Percentiles rank a stretch among this genome's conserved stretches.
Conservation (phyloP, 2,888 invertebrate genomes). For the Coelinius sp. region DNA sequence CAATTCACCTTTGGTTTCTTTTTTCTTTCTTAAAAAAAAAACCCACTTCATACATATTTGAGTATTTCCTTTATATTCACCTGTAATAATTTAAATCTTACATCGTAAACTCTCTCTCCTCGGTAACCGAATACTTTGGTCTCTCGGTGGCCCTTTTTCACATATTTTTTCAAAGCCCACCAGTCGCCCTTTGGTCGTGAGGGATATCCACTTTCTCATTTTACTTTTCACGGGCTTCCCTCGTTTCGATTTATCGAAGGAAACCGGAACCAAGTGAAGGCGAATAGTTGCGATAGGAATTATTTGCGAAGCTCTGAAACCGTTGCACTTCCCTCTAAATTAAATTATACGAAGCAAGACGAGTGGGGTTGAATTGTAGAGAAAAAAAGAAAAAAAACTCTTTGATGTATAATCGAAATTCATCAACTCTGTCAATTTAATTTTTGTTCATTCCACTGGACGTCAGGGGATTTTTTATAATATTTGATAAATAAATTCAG, state of each 20-base stretch:
- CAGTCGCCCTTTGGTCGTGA: constrained; percentile 41
- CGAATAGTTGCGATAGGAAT: constrained; percentile 52
- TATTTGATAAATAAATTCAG: background rate
- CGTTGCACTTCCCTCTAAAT: background rate
- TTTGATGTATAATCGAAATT: background rate
- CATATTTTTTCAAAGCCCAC: constrained; percentile 32
- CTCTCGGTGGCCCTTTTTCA: constrained; percentile 40
- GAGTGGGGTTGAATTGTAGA: too few species aligned
- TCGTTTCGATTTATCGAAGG: constrained; percentile 70
- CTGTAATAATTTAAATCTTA: constrained; percentile 29
- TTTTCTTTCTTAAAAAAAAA: background rate
- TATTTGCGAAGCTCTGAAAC: constrained; percentile 33
- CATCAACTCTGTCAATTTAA: background rate
- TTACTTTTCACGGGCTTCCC: constrained; percentile 58
- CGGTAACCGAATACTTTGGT: constrained; percentile 54
- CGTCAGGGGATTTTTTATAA: background rate
- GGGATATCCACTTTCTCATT: constrained; percentile 67
- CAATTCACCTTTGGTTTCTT: background rate
- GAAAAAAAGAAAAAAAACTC: background rate
- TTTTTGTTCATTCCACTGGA: background rate
- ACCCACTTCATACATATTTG: constrained; percentile 23
- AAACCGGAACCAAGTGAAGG: constrained; percentile 65
- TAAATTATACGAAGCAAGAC: too few species aligned
- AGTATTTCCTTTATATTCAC: constrained; percentile 29
- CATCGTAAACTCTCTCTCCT: constrained; percentile 13